Base-by-base conservation (phyloP, 2,797 vertebrate genomes). In the Hoplostethus atlanticus region DNA sequence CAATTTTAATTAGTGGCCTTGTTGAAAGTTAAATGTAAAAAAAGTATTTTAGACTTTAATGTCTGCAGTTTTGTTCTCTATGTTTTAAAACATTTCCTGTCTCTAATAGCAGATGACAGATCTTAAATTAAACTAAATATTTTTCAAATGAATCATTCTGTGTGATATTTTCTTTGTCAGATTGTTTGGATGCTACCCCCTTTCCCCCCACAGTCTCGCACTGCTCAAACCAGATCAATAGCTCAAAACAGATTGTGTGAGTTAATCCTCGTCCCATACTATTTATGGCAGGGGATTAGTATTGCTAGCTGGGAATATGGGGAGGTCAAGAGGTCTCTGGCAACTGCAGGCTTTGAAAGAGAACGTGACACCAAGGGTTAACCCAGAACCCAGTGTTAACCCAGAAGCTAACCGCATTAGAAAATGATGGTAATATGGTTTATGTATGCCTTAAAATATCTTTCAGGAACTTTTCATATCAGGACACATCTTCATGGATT, bases 231-330 rank as follows among this genome's bases (percentile, higher is more conserved):
- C 68, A 79, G 77, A 86, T 84, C 47, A 82, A 80, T 80, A 74
- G 78, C 72, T 88, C 76, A 81, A 83, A 84, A 77, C 73, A 81
- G 84, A 81, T 86, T 91, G 69, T 73, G 69, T 53, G 46, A 76
- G 55, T 46, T 84, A 88, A 91, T 80, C 89, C 76, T 52, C 73
- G 66, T 64, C 65, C 73, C 65, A 53, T 48, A 46, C 87, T 91
- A 88, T 91, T 90, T 88, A 52, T 73, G 17, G 81, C 52, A 1
- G 4, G 40, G 82, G 88, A 91, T 93, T 87, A 88, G 81, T 73
- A 81, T 86, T 72, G 75, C 62, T 44, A 31, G 56, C 42, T 25
- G 38, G 50, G 77, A 64, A 71, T 73, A 82, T 83, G 64, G 17
- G 31, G 42, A 68, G 70, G 65, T 28, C 28, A 50, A 62, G 28